Evolutionary conservation across 1,140 invertebrate species (phyloP), one percentile per base, ranked within the genome.

Genomic region (Eufriesea mexicana): DNA sequence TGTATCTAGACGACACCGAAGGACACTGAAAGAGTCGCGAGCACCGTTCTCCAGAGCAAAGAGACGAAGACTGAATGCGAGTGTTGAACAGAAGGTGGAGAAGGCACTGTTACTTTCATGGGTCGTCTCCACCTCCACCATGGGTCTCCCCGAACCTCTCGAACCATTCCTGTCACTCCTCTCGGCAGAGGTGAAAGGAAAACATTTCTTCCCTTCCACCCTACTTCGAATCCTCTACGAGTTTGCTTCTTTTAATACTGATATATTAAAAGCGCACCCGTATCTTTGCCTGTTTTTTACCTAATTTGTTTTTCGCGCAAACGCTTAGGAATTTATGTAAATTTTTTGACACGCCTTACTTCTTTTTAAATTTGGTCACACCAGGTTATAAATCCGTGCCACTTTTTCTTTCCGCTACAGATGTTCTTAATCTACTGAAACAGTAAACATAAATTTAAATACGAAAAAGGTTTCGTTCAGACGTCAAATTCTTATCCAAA

Each of bases 81-180:
- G 79, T 57, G 78, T 74, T 42, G 68, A 51, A 20, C 62, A 28
- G 71, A 59, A 62, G 55, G 51, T 54, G 20, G 79, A 67, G 79
- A 86, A 87, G 73, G 80, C 90, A 93, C 92, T 94, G 91, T 94
- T 94, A 93, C 93, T 93, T 94, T 94, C 93, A 92, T 93, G 91
- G 91, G 90, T 92, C 90, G 91, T 89, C 85, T 91, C 88, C 86
- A 86, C 90, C 88, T 86, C 89, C 88, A 81, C 66, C 55, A 51
- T 16, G 14, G 35, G 54, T 16, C 57, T 45, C 16, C 28, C 23
- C 23, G 49, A 20, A 20, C 68, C 57, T 25, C 70, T 78, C 79
- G 67, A 70, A 77, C 76, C 74, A 83, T 55, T 79, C 47, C 25
- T 71, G 68, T 75, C 55, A 70, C 75, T 77, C 54, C 49, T 20